Base-by-base conservation (phyloP, 2,797 vertebrate genomes). In the Microctenopoma steveboyesi region DNA sequence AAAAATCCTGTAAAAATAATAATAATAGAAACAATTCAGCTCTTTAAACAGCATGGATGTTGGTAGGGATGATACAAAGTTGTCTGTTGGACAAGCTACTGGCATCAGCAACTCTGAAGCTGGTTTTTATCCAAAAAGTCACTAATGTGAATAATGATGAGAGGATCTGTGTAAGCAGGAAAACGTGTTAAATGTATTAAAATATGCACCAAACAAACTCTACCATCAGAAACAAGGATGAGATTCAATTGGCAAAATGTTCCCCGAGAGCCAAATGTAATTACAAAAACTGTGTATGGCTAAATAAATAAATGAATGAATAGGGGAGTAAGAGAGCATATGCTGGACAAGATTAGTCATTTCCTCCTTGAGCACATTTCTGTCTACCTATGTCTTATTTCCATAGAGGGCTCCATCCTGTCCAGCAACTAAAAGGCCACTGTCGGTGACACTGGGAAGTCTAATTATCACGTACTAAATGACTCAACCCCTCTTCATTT, bases 101-200 rank as follows among this genome's bases (percentile, higher is more conserved):
- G 16, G 78, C 81, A 85, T 84, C 86, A 88, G 91, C 87, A 85
- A 82, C 85, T 89, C 86, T 89, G 67, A 88, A 86, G 87, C 83
- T 78, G 75, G 74, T 75, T 88, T 22, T 89, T 81, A 86, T 85
- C 81, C 88, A 55, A 30, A 81, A 84, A 83, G 79, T 78, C 63
- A 84, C 66, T 81, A 74, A 83, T 86, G 68, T 74, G 82, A 76
- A 74, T 85, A 80, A 82, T 72, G 78, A 84, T 83, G 77, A 86
- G 64, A 77, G 68, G 62, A 66, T 55, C 54, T 42, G 72, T 51
- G 84, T 78, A 85, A 85, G 85, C 86, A 86, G 69, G 69, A 74
- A 79, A 65, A 69, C 54, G 76, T 64, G 79, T 85, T 85, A 63
- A 83, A 89, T 86, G 78, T 86, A 91, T 92, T 86, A 82, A 91